Conservation (phyloP, 1,140 invertebrate genomes). For the Drosophila cardini region DNA sequence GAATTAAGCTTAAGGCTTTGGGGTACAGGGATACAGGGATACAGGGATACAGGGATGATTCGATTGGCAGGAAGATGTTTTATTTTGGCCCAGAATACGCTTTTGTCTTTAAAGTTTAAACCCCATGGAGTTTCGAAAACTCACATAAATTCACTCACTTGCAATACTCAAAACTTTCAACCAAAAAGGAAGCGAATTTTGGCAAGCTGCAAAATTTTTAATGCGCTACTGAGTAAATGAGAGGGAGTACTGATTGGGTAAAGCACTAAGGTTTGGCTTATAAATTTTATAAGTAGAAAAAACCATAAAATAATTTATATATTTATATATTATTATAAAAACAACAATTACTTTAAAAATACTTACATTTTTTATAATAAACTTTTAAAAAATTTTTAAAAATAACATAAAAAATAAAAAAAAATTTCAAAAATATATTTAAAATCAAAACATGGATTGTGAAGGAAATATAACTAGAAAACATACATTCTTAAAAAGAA, state of each 20-base stretch:
- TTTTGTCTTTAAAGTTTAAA: slow-evolving; percentile 38
- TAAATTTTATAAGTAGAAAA: neutral
- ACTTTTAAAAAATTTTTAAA: too few species aligned
- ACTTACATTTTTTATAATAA: too few species aligned
- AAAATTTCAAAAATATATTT: too few species aligned
- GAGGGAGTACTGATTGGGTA: neutral
- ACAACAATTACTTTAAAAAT: too few species aligned
- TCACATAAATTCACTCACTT: neutral
- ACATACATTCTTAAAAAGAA: too few species aligned
- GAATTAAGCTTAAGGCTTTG: slow-evolving; percentile 26
- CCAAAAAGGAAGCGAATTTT: slow-evolving; percentile 45
- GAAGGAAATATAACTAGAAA: too few species aligned
- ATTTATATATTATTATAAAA: neutral
- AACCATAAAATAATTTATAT: neutral
- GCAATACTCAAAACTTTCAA: neutral
- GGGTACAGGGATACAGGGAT: too few species aligned
- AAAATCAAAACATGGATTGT: too few species aligned
- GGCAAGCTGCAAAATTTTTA: slow-evolving; percentile 71
- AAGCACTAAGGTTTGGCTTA: neutral
- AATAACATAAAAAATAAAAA: too few species aligned
- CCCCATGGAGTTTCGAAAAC: slow-evolving; percentile 56
- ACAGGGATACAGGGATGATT: slow-evolving; percentile 38
- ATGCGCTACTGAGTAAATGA: slow-evolving; percentile 33
- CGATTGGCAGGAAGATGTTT: slow-evolving; percentile 70
- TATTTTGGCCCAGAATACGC: slow-evolving; percentile 20